Percentiles rank a stretch among this genome's conserved stretches.
phyloP scores from a whole-genome alignment of 2,888 invertebrate species.

The Himalopsyche kuldschensis region DNA sequence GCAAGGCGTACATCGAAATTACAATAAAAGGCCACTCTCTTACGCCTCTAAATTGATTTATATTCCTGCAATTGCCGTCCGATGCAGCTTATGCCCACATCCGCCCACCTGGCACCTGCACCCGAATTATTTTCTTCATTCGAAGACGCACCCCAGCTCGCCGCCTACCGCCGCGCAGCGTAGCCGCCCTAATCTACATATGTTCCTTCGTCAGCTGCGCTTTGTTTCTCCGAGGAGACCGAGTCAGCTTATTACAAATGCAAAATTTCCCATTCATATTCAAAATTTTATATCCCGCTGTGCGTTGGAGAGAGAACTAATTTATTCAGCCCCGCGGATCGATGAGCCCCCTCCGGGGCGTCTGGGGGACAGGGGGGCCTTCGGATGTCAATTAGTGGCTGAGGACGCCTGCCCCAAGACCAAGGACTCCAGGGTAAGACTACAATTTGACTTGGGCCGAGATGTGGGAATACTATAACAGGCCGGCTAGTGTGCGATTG shows the following conservation, averaged over 20 bases:
- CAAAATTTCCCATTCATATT: constrained; percentile 88
- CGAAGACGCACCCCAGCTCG: background rate
- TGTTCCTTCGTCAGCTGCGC: constrained; percentile 60
- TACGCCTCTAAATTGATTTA: background rate
- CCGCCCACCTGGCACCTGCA: constrained; percentile 43
- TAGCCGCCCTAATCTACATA: constrained; percentile 62
- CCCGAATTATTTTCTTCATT: constrained; percentile 50
- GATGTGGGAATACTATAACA: constrained; percentile 8
- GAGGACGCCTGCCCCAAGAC: constrained; percentile 13
- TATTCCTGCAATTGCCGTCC: constrained; percentile 37
- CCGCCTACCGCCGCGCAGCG: constrained; percentile 49
- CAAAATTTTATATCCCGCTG: constrained; percentile 85
- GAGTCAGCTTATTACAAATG: constrained; percentile 72
- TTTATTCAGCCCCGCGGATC: constrained; percentile 68
- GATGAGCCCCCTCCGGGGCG: constrained; percentile 41
- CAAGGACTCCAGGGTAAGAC: background rate
- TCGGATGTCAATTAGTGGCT: constrained; percentile 34
- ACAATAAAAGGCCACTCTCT: background rate
- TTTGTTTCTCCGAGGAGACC: constrained; percentile 55
- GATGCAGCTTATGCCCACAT: constrained; percentile 54
- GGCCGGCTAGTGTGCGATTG: constrained; percentile 6
- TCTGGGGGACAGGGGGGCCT: constrained; percentile 27
- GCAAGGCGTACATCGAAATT: background rate
- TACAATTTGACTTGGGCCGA: constrained; percentile 14
- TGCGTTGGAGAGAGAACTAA: constrained; percentile 69